Evolutionary conservation across 2,113 vertebrate genomes (phyloP).

Genomic region (Formicarius rufipectus): DNA sequence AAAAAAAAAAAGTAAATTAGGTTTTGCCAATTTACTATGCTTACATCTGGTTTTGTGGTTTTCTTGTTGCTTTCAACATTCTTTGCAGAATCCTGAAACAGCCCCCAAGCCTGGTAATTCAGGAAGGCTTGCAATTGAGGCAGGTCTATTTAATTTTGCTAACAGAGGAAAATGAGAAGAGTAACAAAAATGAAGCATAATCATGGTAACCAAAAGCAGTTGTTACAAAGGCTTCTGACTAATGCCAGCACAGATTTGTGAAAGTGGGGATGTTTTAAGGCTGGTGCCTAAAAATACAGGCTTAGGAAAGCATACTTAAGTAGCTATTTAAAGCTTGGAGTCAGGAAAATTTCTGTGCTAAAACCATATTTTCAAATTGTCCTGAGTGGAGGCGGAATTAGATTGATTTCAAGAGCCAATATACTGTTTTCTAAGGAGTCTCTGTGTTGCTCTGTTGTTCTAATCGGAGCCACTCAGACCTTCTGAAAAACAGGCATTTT

Average conservation of each 20-base stretch:
- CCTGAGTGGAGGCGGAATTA: background rate
- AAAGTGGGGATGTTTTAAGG: background rate
- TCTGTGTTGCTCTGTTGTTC: background rate
- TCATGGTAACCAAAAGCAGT: background rate
- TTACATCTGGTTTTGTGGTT: slow-evolving; percentile 28
- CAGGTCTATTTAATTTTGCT: background rate
- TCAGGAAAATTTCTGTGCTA: background rate
- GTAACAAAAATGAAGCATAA: background rate
- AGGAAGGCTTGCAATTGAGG: background rate
- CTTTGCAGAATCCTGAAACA: background rate
- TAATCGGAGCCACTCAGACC: background rate
- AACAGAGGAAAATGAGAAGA: slow-evolving; percentile 1
- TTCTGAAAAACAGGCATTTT: background rate
- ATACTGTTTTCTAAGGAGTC: background rate
- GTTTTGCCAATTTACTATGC: background rate
- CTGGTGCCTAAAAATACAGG: background rate
- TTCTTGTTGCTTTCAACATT: slow-evolving; percentile 19
- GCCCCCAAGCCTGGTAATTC: slow-evolving; percentile 4
- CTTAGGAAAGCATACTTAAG: background rate
- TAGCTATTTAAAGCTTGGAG: background rate
- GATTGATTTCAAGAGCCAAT: background rate
- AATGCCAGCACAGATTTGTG: background rate
- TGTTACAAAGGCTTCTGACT: background rate
- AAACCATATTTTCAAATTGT: background rate
- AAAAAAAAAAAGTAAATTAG: background rate